phyloP scores from a whole-genome alignment of 2,888 invertebrate species.

The Drosophila gaucha region DNA sequence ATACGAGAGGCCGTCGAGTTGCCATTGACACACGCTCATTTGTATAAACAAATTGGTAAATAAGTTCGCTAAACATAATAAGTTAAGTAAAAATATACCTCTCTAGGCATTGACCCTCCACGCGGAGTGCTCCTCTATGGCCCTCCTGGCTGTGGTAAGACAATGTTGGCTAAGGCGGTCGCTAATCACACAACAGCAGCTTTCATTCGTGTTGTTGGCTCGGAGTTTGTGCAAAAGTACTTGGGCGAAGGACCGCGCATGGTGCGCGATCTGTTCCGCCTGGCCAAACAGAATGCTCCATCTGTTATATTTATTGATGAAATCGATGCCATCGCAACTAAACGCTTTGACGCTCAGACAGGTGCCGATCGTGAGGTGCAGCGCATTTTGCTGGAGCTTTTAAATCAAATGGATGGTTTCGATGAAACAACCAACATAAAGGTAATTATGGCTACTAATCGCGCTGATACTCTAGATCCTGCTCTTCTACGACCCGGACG shows the following conservation, averaged over 20 bases:
- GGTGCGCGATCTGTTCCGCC: constrained; percentile 99
- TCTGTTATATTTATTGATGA: constrained; percentile 99
- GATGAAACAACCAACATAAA: constrained; percentile 99
- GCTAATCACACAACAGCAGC: constrained; percentile 99
- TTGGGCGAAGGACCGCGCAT: constrained; percentile 99
- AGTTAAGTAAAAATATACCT: not conserved
- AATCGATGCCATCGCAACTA: constrained; percentile 99
- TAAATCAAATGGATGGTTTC: constrained; percentile 99
- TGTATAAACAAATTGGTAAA: constrained; percentile 98
- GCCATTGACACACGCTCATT: constrained; percentile 98
- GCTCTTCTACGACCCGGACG: constrained; percentile 89
- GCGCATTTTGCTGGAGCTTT: constrained; percentile 96
- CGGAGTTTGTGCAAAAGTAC: constrained; percentile 99
- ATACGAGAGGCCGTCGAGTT: constrained; percentile 99
- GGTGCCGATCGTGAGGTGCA: constrained; percentile 99
- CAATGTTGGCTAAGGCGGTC: constrained; percentile 99
- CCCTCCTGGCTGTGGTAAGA: constrained; percentile 99
- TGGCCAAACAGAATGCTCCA: constrained; percentile 99
- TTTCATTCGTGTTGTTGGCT: constrained; percentile 99
- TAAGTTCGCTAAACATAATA: not conserved
- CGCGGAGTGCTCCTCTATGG: constrained; percentile 99
- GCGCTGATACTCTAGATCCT: constrained; percentile 99
- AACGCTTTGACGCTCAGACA: constrained; percentile 99
- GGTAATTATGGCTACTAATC: constrained; percentile 98
- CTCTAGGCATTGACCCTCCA: constrained; percentile 94